Evolutionary conservation across 2,888 invertebrate genomes (phyloP).

Genomic region (Ditula angustiorana): DNA sequence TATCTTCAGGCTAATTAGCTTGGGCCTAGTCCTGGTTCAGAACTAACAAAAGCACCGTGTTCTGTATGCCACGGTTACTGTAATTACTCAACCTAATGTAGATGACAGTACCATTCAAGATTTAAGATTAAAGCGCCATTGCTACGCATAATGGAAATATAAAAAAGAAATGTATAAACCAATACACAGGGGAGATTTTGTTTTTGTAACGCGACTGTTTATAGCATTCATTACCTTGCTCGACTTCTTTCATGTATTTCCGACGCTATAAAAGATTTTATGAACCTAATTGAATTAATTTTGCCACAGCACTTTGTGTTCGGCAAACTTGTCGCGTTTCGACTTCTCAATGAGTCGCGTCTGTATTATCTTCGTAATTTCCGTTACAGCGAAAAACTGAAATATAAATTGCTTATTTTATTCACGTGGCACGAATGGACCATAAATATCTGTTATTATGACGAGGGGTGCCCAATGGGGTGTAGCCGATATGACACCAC

Average conservation of each 20-base stretch:
- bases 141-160: background rate
- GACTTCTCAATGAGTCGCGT: constrained; percentile 10
- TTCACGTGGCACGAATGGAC: constrained; percentile 46
- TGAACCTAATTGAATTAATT: constrained; percentile 31
- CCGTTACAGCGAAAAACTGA: constrained; percentile 23
- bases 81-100: no score
- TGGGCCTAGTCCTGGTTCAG: no score
- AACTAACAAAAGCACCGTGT: no score
- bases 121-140: background rate
- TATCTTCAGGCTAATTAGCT: no score
- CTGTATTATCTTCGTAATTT: constrained; percentile 33
- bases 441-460: constrained; percentile 60
- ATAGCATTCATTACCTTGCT: background rate
- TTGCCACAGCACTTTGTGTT: constrained; percentile 18
- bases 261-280: constrained; percentile 27
- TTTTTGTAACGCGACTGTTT: background rate
- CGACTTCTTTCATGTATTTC: constrained; percentile 20
- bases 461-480: constrained; percentile 55
- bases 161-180: background rate
- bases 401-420: constrained; percentile 36
- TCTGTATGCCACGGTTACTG: no score
- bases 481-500: constrained; percentile 50
- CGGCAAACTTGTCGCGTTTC: constrained; percentile 13
- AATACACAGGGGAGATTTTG: background rate
- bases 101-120: no score